Base-by-base conservation (phyloP, 2,888 invertebrate genomes). In the Papilio protenor region DNA sequence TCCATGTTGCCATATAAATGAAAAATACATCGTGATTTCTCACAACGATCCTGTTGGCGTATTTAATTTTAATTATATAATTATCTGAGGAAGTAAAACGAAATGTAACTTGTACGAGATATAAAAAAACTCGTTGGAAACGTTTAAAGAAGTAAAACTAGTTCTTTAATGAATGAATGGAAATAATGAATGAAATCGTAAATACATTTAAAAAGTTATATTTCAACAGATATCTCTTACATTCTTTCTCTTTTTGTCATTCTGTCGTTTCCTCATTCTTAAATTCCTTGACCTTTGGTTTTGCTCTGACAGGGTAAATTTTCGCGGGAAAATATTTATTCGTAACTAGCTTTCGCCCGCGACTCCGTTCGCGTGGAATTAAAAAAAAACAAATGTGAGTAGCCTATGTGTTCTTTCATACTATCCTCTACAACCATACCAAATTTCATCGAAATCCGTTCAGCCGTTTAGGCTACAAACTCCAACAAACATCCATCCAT, bases 141-240 rank as follows among this genome's bases (percentile, higher is more conserved):
- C 57, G 11, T 27, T 21, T 23, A 57, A 57, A 57, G 57, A 10
- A 64, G 18, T 64, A 33, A 64, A 64, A 64, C 64, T 64, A 33
- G 64, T 64, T 64, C 18, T 40, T 33, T 33, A 64, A 33, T 64
- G 64, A 64, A 64, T 64, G 33, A 64, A 61, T 61, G 27, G 6
- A 64, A 64, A 64, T 27, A 64, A 64, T 64, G 64, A 64, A 64
- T 40, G 64, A 64, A 64, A 64, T 57, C 21, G 12, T 57, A 57
- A 18, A 57, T 21, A 21, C 3, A 18, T 52, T 11, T 57, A n/a
- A n/a, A 57, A 57, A 21, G 3, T 49, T 18, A 47, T 3, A 18
- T 57, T 57, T n/a, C 8, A 57, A 57, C 55, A 16, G 55, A 57
- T 10, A 21, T 57, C 10, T n/a, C 21, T 57, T n/a, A 21, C 55